Conservation (phyloP, 2,797 vertebrate genomes). For the Cuniculus paca region DNA sequence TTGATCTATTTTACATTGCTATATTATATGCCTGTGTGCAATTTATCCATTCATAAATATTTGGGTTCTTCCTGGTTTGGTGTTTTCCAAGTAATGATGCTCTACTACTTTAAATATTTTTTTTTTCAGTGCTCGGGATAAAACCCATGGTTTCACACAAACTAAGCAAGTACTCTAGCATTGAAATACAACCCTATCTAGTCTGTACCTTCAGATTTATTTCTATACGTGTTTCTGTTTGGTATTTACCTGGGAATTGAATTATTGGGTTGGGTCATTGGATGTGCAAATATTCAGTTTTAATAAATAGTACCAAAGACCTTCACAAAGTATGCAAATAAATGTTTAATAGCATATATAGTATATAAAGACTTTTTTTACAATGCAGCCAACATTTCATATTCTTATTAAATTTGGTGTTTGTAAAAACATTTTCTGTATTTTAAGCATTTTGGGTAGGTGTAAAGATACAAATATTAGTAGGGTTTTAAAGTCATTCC, state of each 20-base stretch:
- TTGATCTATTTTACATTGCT: not conserved
- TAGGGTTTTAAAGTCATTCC: not conserved
- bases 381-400: not conserved
- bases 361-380: too few relatives aligned
- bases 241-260: too few relatives aligned
- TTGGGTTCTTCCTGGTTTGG: not conserved
- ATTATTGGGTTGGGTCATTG: not conserved
- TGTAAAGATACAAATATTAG: not conserved
- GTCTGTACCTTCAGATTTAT: not conserved
- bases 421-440: not conserved
- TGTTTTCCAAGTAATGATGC: not conserved
- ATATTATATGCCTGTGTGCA: not conserved
- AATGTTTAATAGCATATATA: not conserved
- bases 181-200: not conserved
- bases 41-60: not conserved
- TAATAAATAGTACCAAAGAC: not conserved
- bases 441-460: not conserved
- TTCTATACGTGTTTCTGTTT: not conserved
- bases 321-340: not conserved
- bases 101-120: not conserved
- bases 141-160: not conserved
- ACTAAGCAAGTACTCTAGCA: not conserved
- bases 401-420: not conserved
- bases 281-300: not conserved
- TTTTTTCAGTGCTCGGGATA: too few relatives aligned